phyloP scores from a whole-genome alignment of 2,113 vertebrate genomes.

The Pollimyrus isidori region DNA sequence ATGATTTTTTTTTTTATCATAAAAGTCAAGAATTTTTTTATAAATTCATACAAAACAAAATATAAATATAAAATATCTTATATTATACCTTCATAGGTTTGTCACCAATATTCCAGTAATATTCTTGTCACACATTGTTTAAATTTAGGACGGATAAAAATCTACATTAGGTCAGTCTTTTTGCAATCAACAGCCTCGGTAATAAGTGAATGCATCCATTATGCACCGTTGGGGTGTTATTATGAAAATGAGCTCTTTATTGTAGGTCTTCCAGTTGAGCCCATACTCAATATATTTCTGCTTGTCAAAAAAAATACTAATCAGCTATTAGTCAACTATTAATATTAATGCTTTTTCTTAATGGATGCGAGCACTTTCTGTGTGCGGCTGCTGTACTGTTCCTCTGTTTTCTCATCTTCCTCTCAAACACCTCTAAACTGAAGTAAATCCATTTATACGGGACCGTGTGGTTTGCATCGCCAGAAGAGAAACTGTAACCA shows the following conservation, averaged over 20 bases:
- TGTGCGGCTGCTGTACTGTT: not conserved
- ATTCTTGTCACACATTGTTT: not conserved
- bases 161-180: not conserved
- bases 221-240: not conserved
- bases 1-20: not conserved
- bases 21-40: not conserved
- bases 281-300: not conserved
- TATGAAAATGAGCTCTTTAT: not conserved
- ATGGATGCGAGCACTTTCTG: not conserved
- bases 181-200: not conserved
- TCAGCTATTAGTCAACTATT: not conserved
- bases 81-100: not conserved
- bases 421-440: not conserved
- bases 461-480: not conserved
- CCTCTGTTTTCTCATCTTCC: not conserved
- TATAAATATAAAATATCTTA: not conserved
- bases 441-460: not conserved
- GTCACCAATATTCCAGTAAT: not conserved
- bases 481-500: not conserved
- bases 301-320: not conserved
- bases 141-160: not conserved
- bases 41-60: not conserved
- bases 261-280: not conserved
- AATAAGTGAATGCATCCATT: not conserved
- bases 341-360: not conserved